A percentile compares a stretch with the other conserved stretches of the same genome.
Evolutionary conservation across 2,113 vertebrate genomes (phyloP).

Genomic region (Heterocephalus glaber): DNA sequence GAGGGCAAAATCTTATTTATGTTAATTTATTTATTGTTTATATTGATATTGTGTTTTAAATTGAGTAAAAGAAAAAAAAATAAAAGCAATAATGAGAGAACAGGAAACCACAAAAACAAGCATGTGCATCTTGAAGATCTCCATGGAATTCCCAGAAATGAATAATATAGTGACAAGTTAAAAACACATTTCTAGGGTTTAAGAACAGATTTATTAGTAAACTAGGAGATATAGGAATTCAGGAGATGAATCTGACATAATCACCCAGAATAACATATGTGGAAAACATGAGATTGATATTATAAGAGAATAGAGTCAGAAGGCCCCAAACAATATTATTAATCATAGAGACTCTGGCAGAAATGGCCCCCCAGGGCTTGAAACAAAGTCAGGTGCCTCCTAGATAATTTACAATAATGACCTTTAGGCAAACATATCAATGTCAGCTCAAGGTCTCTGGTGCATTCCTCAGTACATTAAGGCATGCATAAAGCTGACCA

Average conservation of each 20-base stretch:
- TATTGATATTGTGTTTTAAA: conserved; percentile 7
- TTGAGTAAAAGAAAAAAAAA: background rate
- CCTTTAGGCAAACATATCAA: background rate
- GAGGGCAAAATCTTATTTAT: conserved; percentile 8
- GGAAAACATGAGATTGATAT: background rate
- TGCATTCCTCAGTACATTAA: background rate
- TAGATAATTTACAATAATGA: background rate
- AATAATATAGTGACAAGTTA: conserved; percentile 22
- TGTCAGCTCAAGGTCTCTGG: background rate
- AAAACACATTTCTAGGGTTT: conserved; percentile 24
- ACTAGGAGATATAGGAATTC: background rate
- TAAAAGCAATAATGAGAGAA: conserved; percentile 26
- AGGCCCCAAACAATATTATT: background rate
- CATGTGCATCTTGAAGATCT: background rate
- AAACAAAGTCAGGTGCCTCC: background rate
- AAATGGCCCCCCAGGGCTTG: background rate
- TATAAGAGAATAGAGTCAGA: background rate
- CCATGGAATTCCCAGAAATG: conserved; percentile 31
- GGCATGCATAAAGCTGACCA: background rate
- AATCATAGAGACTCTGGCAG: background rate
- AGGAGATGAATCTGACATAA: background rate
- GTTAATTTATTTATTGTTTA: conserved; percentile 2
- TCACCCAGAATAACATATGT: background rate
- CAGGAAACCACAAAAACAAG: conserved; percentile 28
- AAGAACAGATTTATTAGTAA: background rate